phyloP scores from a whole-genome alignment of 1,140 invertebrate genomes.

The Tenebrio molitor region DNA sequence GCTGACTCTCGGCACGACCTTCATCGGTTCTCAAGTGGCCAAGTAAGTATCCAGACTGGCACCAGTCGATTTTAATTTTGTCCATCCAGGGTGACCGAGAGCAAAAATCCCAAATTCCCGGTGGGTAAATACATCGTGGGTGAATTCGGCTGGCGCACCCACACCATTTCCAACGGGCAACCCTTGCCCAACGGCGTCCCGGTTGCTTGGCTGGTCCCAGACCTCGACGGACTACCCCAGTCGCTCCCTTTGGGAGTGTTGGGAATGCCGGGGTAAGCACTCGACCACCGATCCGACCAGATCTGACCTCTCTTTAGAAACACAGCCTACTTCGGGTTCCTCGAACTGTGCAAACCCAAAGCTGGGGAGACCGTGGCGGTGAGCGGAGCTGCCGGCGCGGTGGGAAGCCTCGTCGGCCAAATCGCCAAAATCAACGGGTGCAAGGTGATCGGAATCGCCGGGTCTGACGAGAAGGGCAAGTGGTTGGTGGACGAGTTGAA shows the following conservation, averaged over 20 bases:
- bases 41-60: conserved; percentile 66
- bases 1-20: conserved; percentile 70
- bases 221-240: conserved; percentile 60
- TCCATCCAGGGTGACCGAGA: conserved; percentile 71
- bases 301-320: conserved; percentile 68
- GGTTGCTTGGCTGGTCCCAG: conserved; percentile 49
- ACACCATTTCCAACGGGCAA: conserved; percentile 66
- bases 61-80: conserved; percentile 20
- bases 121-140: conserved; percentile 68
- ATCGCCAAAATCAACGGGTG: conserved; percentile 79
- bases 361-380: conserved; percentile 80
- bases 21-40: conserved; percentile 76
- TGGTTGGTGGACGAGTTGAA: conserved; percentile 76
- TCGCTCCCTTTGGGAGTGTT: conserved; percentile 69
- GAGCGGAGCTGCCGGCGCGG: conserved; percentile 75
- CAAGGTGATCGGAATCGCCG: conserved; percentile 80
- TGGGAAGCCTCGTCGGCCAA: conserved; percentile 80
- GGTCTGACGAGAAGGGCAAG: conserved; percentile 76
- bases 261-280: conserved; percentile 71
- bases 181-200: neutral
- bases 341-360: conserved; percentile 72
- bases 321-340: conserved; percentile 79
- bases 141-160: conserved; percentile 71
- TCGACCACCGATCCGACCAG: neutral
- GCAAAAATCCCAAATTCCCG: conserved; percentile 71